phyloP scores from a whole-genome alignment of 2,888 invertebrate species.

The Crematogaster levior region DNA sequence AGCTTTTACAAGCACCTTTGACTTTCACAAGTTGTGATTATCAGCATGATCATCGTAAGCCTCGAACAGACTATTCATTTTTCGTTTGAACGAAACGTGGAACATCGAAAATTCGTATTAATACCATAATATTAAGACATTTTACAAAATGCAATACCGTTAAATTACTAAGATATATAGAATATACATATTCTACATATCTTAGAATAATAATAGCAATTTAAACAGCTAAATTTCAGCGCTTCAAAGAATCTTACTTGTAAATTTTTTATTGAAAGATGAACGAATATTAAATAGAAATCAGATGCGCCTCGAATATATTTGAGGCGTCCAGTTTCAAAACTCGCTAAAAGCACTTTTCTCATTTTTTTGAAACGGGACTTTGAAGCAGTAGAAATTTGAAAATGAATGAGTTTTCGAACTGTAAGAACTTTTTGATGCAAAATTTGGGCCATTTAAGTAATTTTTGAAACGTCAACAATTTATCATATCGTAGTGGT shows the following conservation, averaged over 20 bases:
- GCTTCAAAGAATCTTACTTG: not conserved
- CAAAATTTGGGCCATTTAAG: too few species aligned
- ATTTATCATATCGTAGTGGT: too few species aligned
- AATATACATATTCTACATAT: not conserved
- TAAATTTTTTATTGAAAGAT: not conserved
- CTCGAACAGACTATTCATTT: conserved; percentile 6
- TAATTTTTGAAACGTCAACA: too few species aligned
- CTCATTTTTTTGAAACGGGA: too few species aligned
- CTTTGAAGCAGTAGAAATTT: too few species aligned
- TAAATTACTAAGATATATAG: not conserved
- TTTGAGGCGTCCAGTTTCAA: too few species aligned
- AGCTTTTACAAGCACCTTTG: conserved; percentile 37
- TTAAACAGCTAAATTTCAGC: not conserved
- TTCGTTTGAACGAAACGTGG: not conserved
- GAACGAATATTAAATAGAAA: not conserved
- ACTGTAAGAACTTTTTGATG: too few species aligned
- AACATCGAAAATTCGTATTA: not conserved
- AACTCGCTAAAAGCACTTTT: too few species aligned
- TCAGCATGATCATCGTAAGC: conserved; percentile 4
- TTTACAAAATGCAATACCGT: conserved; percentile 1
- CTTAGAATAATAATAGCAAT: not conserved
- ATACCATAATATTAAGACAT: not conserved
- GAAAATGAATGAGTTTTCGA: too few species aligned
- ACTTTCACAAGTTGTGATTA: not conserved
- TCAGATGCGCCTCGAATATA: not conserved